Conservation (phyloP, 2,797 vertebrate genomes). For the Chaetophractus vellerosus region DNA sequence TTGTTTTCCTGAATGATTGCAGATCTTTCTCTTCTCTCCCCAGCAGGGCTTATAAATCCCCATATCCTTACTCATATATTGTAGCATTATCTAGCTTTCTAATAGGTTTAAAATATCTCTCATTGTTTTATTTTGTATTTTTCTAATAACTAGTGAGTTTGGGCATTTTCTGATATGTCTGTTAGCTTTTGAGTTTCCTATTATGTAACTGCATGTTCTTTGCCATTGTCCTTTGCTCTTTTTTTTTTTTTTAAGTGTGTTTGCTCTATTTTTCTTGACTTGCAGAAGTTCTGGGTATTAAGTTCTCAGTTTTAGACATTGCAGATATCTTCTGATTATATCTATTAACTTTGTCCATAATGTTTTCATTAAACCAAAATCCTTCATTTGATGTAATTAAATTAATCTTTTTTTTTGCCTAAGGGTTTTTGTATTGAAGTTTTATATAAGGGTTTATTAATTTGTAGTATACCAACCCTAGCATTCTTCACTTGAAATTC, state of each 20-base stretch:
- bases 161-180: neutral
- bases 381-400: neutral
- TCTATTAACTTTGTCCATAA: slow-evolving; percentile 2
- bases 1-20: neutral
- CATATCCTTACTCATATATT: neutral
- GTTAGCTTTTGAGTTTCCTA: neutral
- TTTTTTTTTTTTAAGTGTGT: neutral
- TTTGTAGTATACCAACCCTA: neutral
- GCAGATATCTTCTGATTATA: neutral
- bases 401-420: neutral
- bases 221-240: neutral
- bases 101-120: neutral
- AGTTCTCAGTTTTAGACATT: neutral
- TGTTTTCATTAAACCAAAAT: slow-evolving; percentile 17
- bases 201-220: neutral
- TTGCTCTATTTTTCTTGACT: neutral
- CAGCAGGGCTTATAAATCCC: neutral
- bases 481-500: neutral
- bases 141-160: slow-evolving; percentile 6
- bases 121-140: neutral
- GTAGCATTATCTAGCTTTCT: neutral
- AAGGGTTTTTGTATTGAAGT: slow-evolving; percentile 29
- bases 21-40: neutral
- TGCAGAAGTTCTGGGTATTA: slow-evolving; percentile 8
- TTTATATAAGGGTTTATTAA: neutral